A percentile compares a stretch with the other conserved stretches of the same genome.
Conservation (phyloP, 2,797 vertebrate species). For the Apogon hyalosoma region DNA sequence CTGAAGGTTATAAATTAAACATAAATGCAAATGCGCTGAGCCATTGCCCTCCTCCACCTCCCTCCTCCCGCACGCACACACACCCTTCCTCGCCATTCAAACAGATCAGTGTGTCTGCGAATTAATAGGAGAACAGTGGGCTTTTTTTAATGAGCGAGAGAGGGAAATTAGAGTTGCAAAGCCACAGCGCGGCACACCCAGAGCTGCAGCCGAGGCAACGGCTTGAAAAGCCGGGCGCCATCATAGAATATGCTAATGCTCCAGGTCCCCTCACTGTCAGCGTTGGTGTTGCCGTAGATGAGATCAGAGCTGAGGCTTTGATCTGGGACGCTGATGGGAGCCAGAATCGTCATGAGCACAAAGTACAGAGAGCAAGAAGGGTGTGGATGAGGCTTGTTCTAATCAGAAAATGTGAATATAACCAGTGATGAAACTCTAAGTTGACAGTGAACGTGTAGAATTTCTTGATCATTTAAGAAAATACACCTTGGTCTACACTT, state of each 20-base stretch:
- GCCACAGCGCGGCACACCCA: slow-evolving; percentile 77
- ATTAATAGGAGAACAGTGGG: slow-evolving; percentile 87
- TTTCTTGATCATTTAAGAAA: slow-evolving; percentile 31
- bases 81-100: slow-evolving; percentile 80
- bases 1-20: slow-evolving; percentile 90
- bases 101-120: slow-evolving; percentile 86
- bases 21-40: slow-evolving; percentile 88
- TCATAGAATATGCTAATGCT: slow-evolving; percentile 84
- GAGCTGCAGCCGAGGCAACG: slow-evolving; percentile 80
- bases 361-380: slow-evolving; percentile 64
- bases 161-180: slow-evolving; percentile 83
- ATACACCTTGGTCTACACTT: slow-evolving; percentile 13
- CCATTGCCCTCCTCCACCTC: slow-evolving; percentile 83
- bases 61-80: slow-evolving; percentile 48
- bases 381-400: slow-evolving; percentile 54
- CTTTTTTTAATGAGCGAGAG: slow-evolving; percentile 84
- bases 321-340: slow-evolving; percentile 76
- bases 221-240: slow-evolving; percentile 79
- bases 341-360: slow-evolving; percentile 65
- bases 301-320: slow-evolving; percentile 78
- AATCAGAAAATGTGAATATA: slow-evolving; percentile 53
- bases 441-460: slow-evolving; percentile 18
- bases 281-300: slow-evolving; percentile 76
- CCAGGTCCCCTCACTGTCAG: slow-evolving; percentile 77
- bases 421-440: slow-evolving; percentile 20